These are phyloP conservation scores for Drosophila bocqueti DNA, from an alignment of 1,140 invertebrate genomes.

Conservation along the genomic window DNA sequence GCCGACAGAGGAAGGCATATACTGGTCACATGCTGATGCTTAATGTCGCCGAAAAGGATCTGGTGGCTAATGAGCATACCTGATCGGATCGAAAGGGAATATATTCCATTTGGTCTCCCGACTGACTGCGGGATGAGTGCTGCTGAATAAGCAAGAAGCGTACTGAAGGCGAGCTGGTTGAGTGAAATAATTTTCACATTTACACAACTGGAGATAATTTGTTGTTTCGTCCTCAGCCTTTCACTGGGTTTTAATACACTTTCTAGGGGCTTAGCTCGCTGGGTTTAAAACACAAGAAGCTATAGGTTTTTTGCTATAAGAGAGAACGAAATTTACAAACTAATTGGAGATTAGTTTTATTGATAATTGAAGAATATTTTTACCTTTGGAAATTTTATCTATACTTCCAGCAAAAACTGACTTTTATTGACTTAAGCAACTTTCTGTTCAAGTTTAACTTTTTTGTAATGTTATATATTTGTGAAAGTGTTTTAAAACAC, in stretches of 20 bases:
- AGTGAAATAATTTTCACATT: slow-evolving; percentile 64
- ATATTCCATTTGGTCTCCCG: slow-evolving; percentile 56
- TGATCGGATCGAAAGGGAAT: slow-evolving; percentile 45
- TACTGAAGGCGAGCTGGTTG: background rate
- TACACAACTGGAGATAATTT: slow-evolving; percentile 50
- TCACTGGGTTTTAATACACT: slow-evolving; percentile 3
- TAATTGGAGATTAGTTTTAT: too few relatives aligned
- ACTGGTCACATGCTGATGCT: background rate
- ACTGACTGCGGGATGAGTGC: slow-evolving; percentile 33
- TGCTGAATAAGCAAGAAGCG: background rate
- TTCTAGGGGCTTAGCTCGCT: background rate
- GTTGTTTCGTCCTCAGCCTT: background rate
- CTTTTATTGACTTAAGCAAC: too few relatives aligned
- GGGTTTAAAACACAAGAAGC: too few relatives aligned
- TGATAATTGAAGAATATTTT: too few relatives aligned
- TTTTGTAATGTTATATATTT: background rate
- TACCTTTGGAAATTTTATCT: background rate
- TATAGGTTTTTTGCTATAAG: too few relatives aligned
- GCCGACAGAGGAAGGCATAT: slow-evolving; percentile 3
- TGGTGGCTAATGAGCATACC: slow-evolving; percentile 56
- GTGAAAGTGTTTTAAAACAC: too few relatives aligned
- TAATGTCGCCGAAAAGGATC: slow-evolving; percentile 1
- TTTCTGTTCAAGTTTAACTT: too few relatives aligned
- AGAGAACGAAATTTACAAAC: too few relatives aligned
- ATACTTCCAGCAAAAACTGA: background rate